Evolutionary conservation across 2,797 vertebrate genomes (phyloP).

Genomic region (Pelochelys cantorii): DNA sequence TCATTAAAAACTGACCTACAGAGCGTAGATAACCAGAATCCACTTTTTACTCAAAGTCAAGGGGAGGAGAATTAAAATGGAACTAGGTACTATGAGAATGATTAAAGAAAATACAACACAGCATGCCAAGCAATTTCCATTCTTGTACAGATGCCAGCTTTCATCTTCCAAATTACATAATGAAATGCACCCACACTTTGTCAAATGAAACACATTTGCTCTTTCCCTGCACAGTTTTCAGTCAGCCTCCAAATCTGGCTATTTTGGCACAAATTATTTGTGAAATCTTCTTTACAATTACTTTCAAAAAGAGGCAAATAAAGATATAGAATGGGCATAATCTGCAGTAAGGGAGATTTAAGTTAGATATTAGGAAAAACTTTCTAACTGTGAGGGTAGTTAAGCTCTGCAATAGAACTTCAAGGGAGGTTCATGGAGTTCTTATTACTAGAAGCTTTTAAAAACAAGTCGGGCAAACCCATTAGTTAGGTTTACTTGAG

Average conservation of each 20-base stretch:
- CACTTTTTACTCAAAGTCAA: not conserved
- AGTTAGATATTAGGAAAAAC: not conserved
- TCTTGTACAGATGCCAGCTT: not conserved
- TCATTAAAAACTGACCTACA: not conserved
- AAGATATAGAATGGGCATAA: not conserved
- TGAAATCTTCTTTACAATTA: not conserved
- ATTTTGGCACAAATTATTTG: not conserved
- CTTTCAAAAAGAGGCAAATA: not conserved
- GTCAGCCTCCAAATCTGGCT: not conserved
- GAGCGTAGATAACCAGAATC: not conserved
- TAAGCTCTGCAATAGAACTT: not conserved
- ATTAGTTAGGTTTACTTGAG: not conserved
- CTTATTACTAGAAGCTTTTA: not conserved
- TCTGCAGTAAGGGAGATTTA: not conserved
- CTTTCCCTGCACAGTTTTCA: not conserved
- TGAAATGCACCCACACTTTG: fast-evolving
- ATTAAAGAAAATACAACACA: not conserved
- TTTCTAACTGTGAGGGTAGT: not conserved
- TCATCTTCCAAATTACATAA: not conserved
- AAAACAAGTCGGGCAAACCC: not conserved
- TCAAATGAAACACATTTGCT: not conserved
- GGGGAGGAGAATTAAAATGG: not conserved
- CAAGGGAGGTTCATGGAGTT: not conserved
- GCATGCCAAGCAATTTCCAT: not conserved
- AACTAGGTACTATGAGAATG: not conserved